These are phyloP conservation scores for Pedetes capensis DNA, from an alignment of 2,113 vertebrate genomes.

Conservation along the genomic window DNA sequence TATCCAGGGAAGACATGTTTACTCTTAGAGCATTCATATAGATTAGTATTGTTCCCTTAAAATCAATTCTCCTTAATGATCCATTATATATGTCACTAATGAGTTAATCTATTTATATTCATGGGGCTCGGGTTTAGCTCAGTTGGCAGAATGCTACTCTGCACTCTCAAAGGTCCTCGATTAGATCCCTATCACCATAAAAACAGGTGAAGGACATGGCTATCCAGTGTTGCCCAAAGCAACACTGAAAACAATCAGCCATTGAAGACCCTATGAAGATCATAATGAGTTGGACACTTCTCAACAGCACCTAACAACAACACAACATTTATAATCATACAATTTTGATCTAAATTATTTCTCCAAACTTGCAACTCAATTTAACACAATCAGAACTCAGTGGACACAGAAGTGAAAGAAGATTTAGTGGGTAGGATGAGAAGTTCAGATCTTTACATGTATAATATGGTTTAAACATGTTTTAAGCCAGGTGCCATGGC, in stretches of 20 bases:
- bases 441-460: background rate
- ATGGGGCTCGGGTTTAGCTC: too few species aligned
- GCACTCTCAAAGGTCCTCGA: too few species aligned
- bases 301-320: too few species aligned
- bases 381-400: background rate
- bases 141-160: too few species aligned
- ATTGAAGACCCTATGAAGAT: too few species aligned
- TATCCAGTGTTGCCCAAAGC: too few species aligned
- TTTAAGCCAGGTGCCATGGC: background rate
- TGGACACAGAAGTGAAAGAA: background rate
- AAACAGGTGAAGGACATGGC: too few species aligned
- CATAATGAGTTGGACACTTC: too few species aligned
- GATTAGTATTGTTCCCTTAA: background rate
- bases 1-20: accelerated
- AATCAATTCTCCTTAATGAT: background rate
- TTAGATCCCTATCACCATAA: too few species aligned
- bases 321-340: background rate
- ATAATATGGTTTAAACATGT: background rate
- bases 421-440: background rate
- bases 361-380: background rate
- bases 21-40: background rate
- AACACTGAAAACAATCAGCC: too few species aligned
- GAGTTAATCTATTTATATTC: background rate
- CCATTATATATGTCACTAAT: background rate
- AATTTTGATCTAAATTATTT: background rate